Conservation (phyloP, 2,797 vertebrate species). For the Tenualosa thibaudeaui region DNA sequence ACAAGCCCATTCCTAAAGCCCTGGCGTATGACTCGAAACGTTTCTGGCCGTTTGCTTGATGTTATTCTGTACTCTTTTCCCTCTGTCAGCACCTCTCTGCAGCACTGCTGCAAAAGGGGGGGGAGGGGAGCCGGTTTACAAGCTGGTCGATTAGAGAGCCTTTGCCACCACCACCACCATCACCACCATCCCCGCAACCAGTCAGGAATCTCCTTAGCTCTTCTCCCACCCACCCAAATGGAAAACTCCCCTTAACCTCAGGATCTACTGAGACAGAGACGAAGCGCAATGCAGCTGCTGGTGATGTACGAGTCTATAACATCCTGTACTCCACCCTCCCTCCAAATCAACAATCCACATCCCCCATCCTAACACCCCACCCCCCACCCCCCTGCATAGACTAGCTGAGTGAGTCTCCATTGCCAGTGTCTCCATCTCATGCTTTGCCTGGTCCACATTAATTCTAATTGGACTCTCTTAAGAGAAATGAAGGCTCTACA, state of each 20-base stretch:
- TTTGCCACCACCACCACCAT: neutral
- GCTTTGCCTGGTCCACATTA: neutral
- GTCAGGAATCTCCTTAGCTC: too few species aligned
- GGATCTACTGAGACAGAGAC: slow-evolving; percentile 14
- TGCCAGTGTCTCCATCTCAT: neutral
- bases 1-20: neutral
- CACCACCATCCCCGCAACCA: neutral
- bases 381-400: neutral
- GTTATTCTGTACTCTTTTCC: neutral
- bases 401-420: neutral
- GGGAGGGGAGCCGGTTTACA: slow-evolving; percentile 2
- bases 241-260: neutral
- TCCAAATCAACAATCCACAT: too few species aligned
- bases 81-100: neutral
- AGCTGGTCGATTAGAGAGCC: slow-evolving; percentile 19
- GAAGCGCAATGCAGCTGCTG: slow-evolving; percentile 28
- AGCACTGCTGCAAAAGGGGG: slow-evolving; percentile 31
- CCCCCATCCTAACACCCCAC: neutral
- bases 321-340: neutral
- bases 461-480: neutral
- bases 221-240: neutral
- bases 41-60: neutral
- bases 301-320: slow-evolving; percentile 41
- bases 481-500: neutral
- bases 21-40: neutral